Percentiles rank a stretch among this genome's conserved stretches.
Conservation (phyloP, 2,888 invertebrate species). For the Nomada ruficornis region DNA sequence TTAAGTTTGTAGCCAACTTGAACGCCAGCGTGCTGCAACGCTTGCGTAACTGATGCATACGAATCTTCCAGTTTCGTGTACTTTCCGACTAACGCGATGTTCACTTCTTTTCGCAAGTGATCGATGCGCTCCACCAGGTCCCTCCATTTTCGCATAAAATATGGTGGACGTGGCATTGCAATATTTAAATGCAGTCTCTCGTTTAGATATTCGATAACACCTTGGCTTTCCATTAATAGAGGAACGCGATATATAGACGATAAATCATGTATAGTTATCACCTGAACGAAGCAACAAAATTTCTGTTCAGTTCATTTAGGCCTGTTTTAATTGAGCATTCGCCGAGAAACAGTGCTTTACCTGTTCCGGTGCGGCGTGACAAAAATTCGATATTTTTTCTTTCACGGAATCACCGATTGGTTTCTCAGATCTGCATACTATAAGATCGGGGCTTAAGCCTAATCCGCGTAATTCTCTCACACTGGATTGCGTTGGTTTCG, state of each 20-base stretch:
- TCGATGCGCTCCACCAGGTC: slow-evolving; percentile 94
- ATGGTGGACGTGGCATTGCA: slow-evolving; percentile 88
- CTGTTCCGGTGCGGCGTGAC: slow-evolving; percentile 97
- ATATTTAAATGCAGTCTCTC: slow-evolving; percentile 91
- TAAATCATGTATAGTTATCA: slow-evolving; percentile 97
- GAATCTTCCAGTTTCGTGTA: slow-evolving; percentile 98
- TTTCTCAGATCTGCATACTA: slow-evolving; percentile 96
- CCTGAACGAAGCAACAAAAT: slow-evolving; percentile 85
- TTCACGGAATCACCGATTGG: slow-evolving; percentile 94
- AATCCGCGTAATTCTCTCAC: slow-evolving; percentile 96
- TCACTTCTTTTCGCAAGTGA: slow-evolving; percentile 92
- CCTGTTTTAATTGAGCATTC: neutral
- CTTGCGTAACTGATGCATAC: slow-evolving; percentile 98
- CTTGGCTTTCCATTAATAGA: slow-evolving; percentile 95
- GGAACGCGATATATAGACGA: slow-evolving; percentile 98
- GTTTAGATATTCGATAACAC: slow-evolving; percentile 93
- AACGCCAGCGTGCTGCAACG: slow-evolving; percentile 96
- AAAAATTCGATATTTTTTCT: slow-evolving; percentile 98
- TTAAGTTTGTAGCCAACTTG: slow-evolving; percentile 93
- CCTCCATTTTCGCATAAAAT: slow-evolving; percentile 95
- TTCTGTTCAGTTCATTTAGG: neutral
- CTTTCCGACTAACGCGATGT: slow-evolving; percentile 97
- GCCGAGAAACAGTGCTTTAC: slow-evolving; percentile 83
- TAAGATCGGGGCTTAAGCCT: slow-evolving; percentile 96
- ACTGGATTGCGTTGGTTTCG: slow-evolving; percentile 99